A percentile compares a stretch with the other conserved stretches of the same genome.
These are phyloP conservation scores for Drosophila imparisetae DNA, from an alignment of 2,888 invertebrate species.

Conservation along the genomic window DNA sequence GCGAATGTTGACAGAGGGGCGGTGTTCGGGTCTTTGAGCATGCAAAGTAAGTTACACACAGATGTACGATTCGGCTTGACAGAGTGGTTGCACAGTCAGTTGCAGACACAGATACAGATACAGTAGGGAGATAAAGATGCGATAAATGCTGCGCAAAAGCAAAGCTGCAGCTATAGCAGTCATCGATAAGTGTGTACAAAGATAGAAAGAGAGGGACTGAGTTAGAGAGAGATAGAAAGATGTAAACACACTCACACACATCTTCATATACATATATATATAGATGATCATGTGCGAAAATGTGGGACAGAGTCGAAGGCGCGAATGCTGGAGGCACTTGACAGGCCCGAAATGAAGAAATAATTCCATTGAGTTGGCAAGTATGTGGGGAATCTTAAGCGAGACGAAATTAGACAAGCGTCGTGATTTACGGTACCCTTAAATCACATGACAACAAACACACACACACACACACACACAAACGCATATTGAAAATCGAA, in stretches of 20 bases:
- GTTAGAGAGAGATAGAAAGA: slow-evolving; percentile 10
- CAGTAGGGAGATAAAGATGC: slow-evolving; percentile 35
- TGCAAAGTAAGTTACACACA: slow-evolving; percentile 37
- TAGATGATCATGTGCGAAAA: slow-evolving; percentile 58
- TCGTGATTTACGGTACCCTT: slow-evolving; percentile 84
- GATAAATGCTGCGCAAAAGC: slow-evolving; percentile 39
- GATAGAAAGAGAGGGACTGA: slow-evolving; percentile 18
- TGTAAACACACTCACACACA: slow-evolving; percentile 14
- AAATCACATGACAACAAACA: slow-evolving; percentile 74
- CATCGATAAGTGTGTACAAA: slow-evolving; percentile 58
- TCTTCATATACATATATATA: slow-evolving; percentile 5
- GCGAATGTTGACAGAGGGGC: slow-evolving; percentile 22
- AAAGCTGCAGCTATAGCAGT: slow-evolving; percentile 34
- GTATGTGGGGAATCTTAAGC: slow-evolving; percentile 81
- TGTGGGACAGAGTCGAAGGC: slow-evolving; percentile 41
- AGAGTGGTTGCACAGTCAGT: slow-evolving; percentile 16
- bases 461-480: slow-evolving; percentile 18
- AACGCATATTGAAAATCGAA: slow-evolving; percentile 68
- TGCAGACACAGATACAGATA: slow-evolving; percentile 26
- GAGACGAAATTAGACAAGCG: slow-evolving; percentile 83
- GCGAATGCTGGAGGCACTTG: slow-evolving; percentile 70
- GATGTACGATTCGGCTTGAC: slow-evolving; percentile 16
- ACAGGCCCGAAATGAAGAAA: slow-evolving; percentile 65
- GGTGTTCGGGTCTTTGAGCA: slow-evolving; percentile 9
- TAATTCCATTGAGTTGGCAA: slow-evolving; percentile 82